A percentile compares a stretch with the other conserved stretches of the same genome.
Evolutionary conservation across 2,797 vertebrate species (phyloP).

Genomic region (Neopelma chrysocephalum): DNA sequence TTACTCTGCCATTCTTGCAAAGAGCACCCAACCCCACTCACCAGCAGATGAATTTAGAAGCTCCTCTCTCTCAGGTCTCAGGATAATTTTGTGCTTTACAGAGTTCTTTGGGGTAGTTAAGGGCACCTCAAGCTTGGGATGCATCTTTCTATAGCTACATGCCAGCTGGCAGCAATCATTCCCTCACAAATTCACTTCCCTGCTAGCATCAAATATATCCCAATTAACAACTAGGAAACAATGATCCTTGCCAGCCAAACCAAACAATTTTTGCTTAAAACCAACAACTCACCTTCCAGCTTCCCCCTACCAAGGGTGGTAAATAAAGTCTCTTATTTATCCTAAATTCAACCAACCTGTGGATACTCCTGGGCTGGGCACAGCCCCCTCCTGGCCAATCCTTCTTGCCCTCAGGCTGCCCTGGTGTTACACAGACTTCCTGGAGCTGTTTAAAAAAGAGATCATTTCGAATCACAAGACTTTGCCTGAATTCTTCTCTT

Average conservation of each 20-base stretch:
- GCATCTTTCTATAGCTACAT: not conserved
- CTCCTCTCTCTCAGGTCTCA: not conserved
- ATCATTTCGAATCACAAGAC: not conserved
- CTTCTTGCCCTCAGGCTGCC: not conserved
- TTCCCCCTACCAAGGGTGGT: not conserved
- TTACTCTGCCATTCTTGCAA: not conserved
- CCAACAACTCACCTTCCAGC: not conserved
- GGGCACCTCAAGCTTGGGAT: not conserved
- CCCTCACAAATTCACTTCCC: not conserved
- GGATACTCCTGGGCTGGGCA: not conserved
- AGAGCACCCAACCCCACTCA: not conserved
- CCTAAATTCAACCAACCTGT: not conserved
- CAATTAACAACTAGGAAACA: not conserved
- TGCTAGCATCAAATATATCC: not conserved
- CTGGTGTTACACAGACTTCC: not conserved
- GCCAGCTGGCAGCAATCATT: not conserved
- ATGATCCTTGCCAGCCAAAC: not conserved
- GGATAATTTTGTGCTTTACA: not conserved
- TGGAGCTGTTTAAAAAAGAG: not conserved
- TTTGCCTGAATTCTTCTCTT: not conserved
- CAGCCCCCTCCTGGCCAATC: not conserved
- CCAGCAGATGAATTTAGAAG: not conserved
- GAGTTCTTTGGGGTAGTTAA: not conserved
- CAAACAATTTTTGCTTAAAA: not conserved
- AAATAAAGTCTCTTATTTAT: not conserved